Percentiles rank a stretch among this genome's conserved stretches.
phyloP scores from a whole-genome alignment of 64 coral and sea anemone species.

The Montipora capricornis region DNA sequence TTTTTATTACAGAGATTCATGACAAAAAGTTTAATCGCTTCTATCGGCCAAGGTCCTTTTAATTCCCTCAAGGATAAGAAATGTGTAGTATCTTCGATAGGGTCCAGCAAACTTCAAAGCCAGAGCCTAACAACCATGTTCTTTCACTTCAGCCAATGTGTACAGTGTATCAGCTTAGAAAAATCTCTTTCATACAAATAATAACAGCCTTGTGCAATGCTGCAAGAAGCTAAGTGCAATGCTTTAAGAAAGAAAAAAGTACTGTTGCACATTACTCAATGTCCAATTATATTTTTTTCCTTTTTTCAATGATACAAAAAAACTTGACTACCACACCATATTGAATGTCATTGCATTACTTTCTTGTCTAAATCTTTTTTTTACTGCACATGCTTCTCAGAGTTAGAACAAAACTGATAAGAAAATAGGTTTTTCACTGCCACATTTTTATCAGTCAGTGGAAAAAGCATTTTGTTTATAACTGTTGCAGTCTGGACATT shows the following conservation, averaged over 20 bases:
- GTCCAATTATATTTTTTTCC: neutral
- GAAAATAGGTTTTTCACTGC: neutral
- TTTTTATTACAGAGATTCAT: conserved; percentile 11
- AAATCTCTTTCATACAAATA: neutral
- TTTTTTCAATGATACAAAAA: neutral
- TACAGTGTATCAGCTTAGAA: conserved; percentile 82
- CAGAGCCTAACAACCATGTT: neutral
- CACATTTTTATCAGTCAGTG: too few relatives aligned
- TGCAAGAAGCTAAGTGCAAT: neutral
- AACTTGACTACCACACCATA: neutral
- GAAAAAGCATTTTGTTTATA: too few relatives aligned
- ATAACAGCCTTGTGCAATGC: neutral
- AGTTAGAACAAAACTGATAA: neutral
- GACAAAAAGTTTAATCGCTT: neutral
- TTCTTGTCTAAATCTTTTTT: too few relatives aligned
- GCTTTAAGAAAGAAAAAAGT: neutral
- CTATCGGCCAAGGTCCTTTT: conserved; percentile 1
- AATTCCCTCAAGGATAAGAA: neutral
- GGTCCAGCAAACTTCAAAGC: conserved; percentile 32
- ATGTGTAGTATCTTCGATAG: conserved; percentile 30
- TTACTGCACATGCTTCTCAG: neutral
- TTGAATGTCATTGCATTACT: neutral
- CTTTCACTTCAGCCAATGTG: conserved; percentile 73
- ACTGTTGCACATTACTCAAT: neutral
- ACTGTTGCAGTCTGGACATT: too few relatives aligned